Evolutionary conservation across 2,113 vertebrate species (phyloP).

Genomic region (Prochilodus magdalenae): DNA sequence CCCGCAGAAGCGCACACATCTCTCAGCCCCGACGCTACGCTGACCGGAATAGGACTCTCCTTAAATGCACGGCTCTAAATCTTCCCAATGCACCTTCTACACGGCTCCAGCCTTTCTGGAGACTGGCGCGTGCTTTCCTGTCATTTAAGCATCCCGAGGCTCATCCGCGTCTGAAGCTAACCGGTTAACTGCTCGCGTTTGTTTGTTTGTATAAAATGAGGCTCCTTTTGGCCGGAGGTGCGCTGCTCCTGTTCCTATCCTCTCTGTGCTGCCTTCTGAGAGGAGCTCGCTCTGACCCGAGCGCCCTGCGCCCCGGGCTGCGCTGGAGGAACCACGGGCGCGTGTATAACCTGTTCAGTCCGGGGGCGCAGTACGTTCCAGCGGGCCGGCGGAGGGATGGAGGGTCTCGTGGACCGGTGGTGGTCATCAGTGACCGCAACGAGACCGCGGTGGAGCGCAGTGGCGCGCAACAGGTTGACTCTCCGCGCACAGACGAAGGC

Average conservation of each 20-base stretch:
- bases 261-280: slow-evolving; percentile 69
- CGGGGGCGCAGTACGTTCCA: slow-evolving; percentile 83
- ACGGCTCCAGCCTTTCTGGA: neutral
- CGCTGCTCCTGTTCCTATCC: slow-evolving; percentile 59
- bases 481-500: neutral
- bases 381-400: slow-evolving; percentile 65
- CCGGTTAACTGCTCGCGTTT: neutral
- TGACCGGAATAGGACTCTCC: neutral
- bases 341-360: slow-evolving; percentile 86
- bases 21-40: neutral
- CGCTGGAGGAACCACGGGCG: slow-evolving; percentile 92
- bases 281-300: slow-evolving; percentile 66
- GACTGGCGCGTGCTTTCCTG: neutral
- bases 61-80: neutral
- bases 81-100: slow-evolving; percentile 9
- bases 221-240: slow-evolving; percentile 15
- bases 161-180: neutral
- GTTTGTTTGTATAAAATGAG: slow-evolving; percentile 57
- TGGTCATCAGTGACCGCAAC: slow-evolving; percentile 68
- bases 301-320: slow-evolving; percentile 77
- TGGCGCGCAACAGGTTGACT: slow-evolving; percentile 52
- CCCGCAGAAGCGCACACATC: slow-evolving; percentile 40
- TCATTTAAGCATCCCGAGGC: neutral
- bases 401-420: slow-evolving; percentile 53
- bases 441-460: slow-evolving; percentile 38